phyloP scores from a whole-genome alignment of 2,888 invertebrate species.

The Leucophenga montana region DNA sequence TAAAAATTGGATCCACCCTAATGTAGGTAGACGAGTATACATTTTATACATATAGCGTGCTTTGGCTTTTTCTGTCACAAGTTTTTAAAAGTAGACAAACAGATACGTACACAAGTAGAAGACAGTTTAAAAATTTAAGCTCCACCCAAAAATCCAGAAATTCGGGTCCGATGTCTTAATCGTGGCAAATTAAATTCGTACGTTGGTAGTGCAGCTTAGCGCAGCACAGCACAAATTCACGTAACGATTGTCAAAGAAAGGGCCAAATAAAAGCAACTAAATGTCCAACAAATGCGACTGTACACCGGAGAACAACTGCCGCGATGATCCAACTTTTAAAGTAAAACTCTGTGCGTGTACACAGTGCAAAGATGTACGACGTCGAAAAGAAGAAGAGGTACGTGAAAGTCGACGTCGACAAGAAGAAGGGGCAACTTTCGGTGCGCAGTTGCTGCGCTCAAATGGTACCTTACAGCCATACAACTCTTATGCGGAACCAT shows the following conservation, averaged over 20 bases:
- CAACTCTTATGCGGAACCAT: background rate
- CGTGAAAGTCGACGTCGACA: background rate
- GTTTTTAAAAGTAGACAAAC: too few relatives aligned
- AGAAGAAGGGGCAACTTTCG: background rate
- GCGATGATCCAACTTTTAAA: conserved; percentile 29
- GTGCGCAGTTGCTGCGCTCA: conserved; percentile 23
- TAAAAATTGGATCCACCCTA: too few relatives aligned
- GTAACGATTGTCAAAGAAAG: conserved; percentile 28
- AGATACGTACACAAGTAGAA: background rate
- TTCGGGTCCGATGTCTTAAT: conserved; percentile 6
- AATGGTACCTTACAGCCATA: background rate
- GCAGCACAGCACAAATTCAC: background rate
- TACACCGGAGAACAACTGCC: conserved; percentile 15
- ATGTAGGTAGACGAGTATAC: too few relatives aligned
- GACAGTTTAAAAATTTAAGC: background rate
- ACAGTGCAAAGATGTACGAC: conserved; percentile 44
- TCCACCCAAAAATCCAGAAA: background rate
- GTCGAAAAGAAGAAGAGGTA: background rate
- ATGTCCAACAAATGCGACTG: conserved; percentile 35
- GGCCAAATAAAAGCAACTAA: background rate
- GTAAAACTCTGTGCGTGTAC: conserved; percentile 48
- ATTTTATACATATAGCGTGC: too few relatives aligned
- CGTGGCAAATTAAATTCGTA: background rate
- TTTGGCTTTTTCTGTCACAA: background rate
- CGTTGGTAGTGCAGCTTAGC: background rate